Percentiles rank a stretch among this genome's conserved stretches.
These are phyloP conservation scores for Chiloscyllium punctatum DNA, from an alignment of 2,797 vertebrate genomes.

Conservation along the genomic window DNA sequence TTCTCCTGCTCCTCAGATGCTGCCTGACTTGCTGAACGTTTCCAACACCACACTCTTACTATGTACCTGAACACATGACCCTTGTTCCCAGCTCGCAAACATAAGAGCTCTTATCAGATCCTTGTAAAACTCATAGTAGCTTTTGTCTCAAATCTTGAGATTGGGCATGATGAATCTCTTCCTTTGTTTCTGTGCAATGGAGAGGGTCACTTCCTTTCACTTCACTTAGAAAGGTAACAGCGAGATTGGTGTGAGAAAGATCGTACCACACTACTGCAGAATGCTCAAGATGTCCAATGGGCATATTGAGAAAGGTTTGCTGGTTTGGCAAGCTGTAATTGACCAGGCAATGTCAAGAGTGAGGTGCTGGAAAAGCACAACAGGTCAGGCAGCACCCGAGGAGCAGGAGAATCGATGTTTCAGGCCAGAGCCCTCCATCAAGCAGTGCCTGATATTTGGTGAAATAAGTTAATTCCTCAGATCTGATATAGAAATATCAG, in stretches of 20 bases:
- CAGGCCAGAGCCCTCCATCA: no score
- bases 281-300: background rate
- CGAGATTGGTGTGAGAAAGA: background rate
- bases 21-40: no score
- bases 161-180: background rate
- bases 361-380: no score
- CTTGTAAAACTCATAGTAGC: background rate
- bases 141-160: background rate
- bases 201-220: background rate
- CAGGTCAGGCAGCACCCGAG: no score
- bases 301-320: no score
- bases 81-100: background rate
- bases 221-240: background rate
- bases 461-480: background rate
- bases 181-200: background rate
- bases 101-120: background rate
- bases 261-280: background rate
- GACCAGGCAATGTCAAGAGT: background rate
- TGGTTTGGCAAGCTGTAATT: background rate
- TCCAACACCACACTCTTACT: no score
- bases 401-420: no score
- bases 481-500: background rate
- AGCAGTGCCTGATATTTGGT: background rate
- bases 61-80: background rate
- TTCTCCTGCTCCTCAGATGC: no score